Evolutionary conservation across 2,797 vertebrate species (phyloP), one percentile per base, ranked within the genome.

Genomic region (Notolepis coatsorum): DNA sequence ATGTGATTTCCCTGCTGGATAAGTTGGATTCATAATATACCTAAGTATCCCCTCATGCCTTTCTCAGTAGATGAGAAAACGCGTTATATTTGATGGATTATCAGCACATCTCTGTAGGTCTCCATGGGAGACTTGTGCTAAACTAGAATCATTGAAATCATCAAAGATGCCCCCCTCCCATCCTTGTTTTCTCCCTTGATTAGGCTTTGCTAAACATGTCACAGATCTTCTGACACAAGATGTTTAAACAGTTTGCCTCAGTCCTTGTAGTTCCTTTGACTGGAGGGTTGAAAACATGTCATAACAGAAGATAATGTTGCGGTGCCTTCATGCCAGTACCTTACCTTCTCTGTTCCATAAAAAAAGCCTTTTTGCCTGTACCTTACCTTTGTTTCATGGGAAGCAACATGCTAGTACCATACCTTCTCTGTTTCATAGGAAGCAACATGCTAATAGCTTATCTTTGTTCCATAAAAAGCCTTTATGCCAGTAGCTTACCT

Each of bases 301-400:
- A 43, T 20, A 72, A 68, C 64, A 66, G 74, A 65, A 49, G 7
- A 54, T 68, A 60, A 66, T 77, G 45, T 68, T 52, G 52, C 81
- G 84, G 88, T 91, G 89, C 88, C 89, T 91, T 91, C 67, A 50
- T 78, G 66, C 65, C 53, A 12, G 77, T 82, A 87, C 83, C 82
- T 81, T 77, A 77, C 52, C 24, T 64, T 72, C 56, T 70, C 71
- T 50, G n/a, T 2, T 6, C 20, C 9, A 28, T n/a, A n/a, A n/a
- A n/a, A n/a, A n/a, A n/a, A n/a, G n/a, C n/a, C n/a, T n/a, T n/a
- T n/a, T n/a, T n/a, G n/a, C n/a, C n/a, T n/a, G n/a, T n/a, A n/a
- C 17, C 38, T 41, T 41, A 41, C 38, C 38, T 41, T 13, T 13
- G 38, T 35, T 35, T 12, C 0, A 1, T 24, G 1, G 8, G 31